A percentile compares a stretch with the other conserved stretches of the same genome.
Conservation (phyloP, 2,113 vertebrate species). For the Oreochromis tanganicae region DNA sequence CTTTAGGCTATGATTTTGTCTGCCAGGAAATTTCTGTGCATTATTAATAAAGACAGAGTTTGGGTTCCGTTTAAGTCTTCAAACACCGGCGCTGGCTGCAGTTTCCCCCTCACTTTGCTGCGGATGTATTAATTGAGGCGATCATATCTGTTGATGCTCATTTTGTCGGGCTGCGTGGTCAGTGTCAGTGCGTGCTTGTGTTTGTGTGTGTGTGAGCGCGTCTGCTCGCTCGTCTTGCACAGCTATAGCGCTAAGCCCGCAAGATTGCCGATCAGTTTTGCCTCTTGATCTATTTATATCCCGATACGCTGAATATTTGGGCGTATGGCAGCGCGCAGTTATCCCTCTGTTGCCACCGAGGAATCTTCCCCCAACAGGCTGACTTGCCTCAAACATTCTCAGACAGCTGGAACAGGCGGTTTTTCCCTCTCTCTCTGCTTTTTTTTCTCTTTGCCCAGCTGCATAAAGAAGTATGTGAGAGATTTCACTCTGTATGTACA, state of each 20-base stretch:
- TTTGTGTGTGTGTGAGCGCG: neutral
- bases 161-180: conserved; percentile 53
- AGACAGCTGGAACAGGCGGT: conserved; percentile 16
- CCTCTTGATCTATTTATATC: conserved; percentile 62
- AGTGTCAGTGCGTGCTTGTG: conserved; percentile 1
- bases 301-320: conserved; percentile 51
- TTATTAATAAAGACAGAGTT: conserved; percentile 48
- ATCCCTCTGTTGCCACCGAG: conserved; percentile 54
- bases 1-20: conserved; percentile 43
- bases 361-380: conserved; percentile 36
- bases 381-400: conserved; percentile 49
- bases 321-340: conserved; percentile 38
- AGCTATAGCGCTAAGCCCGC: conserved; percentile 30
- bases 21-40: conserved; percentile 22
- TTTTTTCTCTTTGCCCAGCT: neutral
- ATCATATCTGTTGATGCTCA: conserved; percentile 69
- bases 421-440: neutral
- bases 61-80: conserved; percentile 39
- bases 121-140: conserved; percentile 68
- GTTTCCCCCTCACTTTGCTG: conserved; percentile 59
- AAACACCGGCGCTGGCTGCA: conserved; percentile 40
- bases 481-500: conserved; percentile 20
- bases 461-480: conserved; percentile 4
- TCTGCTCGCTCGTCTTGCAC: neutral
- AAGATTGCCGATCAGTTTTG: conserved; percentile 54